Percentiles rank a stretch among this genome's conserved stretches.
These are phyloP conservation scores for Tenrec ecaudatus DNA, from an alignment of 2,113 vertebrate genomes.

Conservation along the genomic window DNA sequence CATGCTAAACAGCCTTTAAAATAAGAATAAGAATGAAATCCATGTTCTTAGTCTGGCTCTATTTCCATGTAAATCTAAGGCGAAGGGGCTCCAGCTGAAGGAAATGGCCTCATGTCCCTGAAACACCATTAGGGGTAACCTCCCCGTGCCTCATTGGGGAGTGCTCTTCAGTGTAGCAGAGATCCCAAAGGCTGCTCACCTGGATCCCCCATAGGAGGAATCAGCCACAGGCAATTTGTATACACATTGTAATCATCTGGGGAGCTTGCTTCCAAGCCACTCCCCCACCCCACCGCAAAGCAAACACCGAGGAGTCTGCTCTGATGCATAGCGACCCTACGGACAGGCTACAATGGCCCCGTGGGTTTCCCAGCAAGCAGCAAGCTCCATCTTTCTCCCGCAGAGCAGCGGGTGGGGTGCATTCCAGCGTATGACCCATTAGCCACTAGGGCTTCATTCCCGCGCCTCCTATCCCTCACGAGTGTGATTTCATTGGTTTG, in stretches of 20 bases:
- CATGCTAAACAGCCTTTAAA: constrained; percentile 55
- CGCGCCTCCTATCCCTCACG: too few species aligned
- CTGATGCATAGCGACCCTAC: too few species aligned
- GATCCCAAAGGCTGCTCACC: background rate
- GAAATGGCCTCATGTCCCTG: constrained; percentile 4
- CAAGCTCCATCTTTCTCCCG: too few species aligned
- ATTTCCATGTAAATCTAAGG: constrained; percentile 54
- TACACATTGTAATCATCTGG: background rate
- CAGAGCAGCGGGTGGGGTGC: too few species aligned
- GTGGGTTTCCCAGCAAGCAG: too few species aligned
- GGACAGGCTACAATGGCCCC: too few species aligned
- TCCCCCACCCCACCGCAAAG: too few species aligned
- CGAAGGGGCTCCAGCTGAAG: background rate
- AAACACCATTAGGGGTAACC: background rate
- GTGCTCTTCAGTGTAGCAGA: background rate
- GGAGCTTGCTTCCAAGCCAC: background rate
- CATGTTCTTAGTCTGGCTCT: constrained; percentile 29
- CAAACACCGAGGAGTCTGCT: too few species aligned
- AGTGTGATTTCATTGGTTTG: background rate
- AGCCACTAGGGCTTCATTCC: too few species aligned
- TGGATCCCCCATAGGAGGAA: too few species aligned
- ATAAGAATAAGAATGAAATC: background rate
- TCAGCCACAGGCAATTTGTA: too few species aligned
- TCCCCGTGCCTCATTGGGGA: constrained; percentile 1
- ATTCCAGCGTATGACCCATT: too few species aligned